These are phyloP conservation scores for Scelioninae gen. 2 DNA, from an alignment of 2,888 invertebrate genomes.

Conservation along the genomic window DNA sequence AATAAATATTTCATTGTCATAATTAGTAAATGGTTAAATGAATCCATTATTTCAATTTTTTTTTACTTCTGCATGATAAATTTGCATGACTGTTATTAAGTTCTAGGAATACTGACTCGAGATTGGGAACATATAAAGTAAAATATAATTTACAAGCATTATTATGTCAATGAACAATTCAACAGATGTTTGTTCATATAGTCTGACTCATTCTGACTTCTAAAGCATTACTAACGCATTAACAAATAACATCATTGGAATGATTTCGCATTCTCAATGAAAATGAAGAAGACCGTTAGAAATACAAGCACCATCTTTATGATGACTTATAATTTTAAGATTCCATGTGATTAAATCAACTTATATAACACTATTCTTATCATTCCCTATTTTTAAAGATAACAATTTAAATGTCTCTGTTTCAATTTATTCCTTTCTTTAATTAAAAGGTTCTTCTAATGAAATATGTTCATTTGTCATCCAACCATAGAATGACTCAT, in stretches of 20 bases:
- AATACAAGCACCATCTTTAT: not conserved
- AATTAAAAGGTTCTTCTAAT: too few relatives aligned
- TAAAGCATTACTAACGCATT: constrained; percentile 34
- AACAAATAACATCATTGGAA: constrained; percentile 20
- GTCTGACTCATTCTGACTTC: constrained; percentile 39
- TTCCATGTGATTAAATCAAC: constrained; percentile 4
- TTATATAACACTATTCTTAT: constrained; percentile 25
- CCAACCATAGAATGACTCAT: too few relatives aligned
- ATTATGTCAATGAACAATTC: constrained; percentile 15
- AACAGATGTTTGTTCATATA: constrained; percentile 20
- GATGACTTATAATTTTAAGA: constrained; percentile 21
- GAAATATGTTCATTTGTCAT: too few relatives aligned
- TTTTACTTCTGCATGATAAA: too few relatives aligned
- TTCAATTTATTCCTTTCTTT: too few relatives aligned
- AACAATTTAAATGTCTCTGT: too few relatives aligned
- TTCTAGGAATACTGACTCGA: too few relatives aligned
- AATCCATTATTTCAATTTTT: too few relatives aligned
- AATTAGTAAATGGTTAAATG: too few relatives aligned
- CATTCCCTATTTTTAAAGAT: not conserved
- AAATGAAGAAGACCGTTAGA: not conserved
- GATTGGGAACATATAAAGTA: too few relatives aligned
- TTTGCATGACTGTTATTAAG: too few relatives aligned
- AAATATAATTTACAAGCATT: constrained; percentile 4
- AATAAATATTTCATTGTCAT: too few relatives aligned
- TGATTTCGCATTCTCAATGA: constrained; percentile 32